A percentile compares a stretch with the other conserved stretches of the same genome.
Evolutionary conservation across 2,888 invertebrate genomes (phyloP).

Genomic region (Fragum fragum): DNA sequence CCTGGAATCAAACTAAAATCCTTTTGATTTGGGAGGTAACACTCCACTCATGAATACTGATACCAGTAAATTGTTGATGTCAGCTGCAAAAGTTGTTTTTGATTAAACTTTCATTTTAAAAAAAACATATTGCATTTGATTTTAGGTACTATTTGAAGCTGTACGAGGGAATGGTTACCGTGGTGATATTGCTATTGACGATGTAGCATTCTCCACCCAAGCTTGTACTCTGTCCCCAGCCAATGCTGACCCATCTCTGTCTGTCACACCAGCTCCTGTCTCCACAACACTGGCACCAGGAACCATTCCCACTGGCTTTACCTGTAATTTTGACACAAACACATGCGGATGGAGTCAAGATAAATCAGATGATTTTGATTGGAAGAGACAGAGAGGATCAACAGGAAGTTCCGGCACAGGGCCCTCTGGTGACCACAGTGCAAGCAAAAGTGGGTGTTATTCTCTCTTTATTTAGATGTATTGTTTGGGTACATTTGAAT

Average conservation of each 20-base stretch:
- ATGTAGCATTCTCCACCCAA: conserved; percentile 67
- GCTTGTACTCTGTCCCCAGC: conserved; percentile 67
- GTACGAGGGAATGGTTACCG: conserved; percentile 73
- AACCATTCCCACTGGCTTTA: conserved; percentile 70
- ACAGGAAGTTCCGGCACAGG: conserved; percentile 72
- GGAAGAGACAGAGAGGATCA: conserved; percentile 74
- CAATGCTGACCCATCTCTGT: conserved; percentile 50
- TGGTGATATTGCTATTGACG: conserved; percentile 80
- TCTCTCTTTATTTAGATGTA: too few relatives aligned
- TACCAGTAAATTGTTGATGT: too few relatives aligned
- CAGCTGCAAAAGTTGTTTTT: too few relatives aligned
- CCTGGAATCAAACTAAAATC: too few relatives aligned
- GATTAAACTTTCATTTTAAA: too few relatives aligned
- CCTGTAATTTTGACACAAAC: conserved; percentile 80
- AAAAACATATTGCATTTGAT: too few relatives aligned
- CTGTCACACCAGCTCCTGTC: conserved; percentile 46
- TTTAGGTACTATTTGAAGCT: conserved; percentile 74
- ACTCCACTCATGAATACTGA: too few relatives aligned
- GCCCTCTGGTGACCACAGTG: conserved; percentile 75
- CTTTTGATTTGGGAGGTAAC: too few relatives aligned
- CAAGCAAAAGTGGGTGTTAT: conserved; percentile 47
- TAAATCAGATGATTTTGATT: conserved; percentile 78
- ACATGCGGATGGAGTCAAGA: conserved; percentile 80
- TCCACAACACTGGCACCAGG: conserved; percentile 56
- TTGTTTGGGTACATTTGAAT: too few relatives aligned